A percentile compares a stretch with the other conserved stretches of the same genome.
These are phyloP conservation scores for Actinemys pallida DNA, from an alignment of 2,113 vertebrate genomes.

Conservation along the genomic window DNA sequence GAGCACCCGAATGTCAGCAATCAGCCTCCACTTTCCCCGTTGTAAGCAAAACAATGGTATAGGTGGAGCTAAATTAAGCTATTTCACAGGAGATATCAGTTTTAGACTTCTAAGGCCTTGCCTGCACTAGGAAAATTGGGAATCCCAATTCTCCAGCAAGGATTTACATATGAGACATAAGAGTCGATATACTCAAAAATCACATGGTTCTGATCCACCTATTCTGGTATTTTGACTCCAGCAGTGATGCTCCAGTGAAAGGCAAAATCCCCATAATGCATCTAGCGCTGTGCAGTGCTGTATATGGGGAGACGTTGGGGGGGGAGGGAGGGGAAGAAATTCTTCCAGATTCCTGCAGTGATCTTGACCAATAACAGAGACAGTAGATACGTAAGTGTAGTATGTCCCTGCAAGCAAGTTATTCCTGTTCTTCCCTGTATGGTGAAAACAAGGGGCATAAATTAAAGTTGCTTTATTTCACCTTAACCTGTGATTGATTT, in stretches of 20 bases:
- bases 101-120: not conserved
- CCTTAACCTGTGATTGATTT: not conserved
- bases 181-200: not conserved
- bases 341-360: not conserved
- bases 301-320: not conserved
- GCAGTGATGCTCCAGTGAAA: not conserved
- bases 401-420: not conserved
- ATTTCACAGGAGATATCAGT: not conserved
- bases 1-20: no score
- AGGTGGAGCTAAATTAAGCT: not conserved
- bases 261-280: not conserved
- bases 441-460: not conserved
- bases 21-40: not conserved
- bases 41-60: not conserved
- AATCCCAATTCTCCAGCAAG: rapidly evolving
- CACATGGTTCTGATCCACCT: rapidly evolving
- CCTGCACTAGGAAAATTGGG: not conserved
- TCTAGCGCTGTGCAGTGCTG: not conserved
- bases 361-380: not conserved
- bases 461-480: not conserved
- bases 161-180: not conserved
- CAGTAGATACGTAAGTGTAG: not conserved
- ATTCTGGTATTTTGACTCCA: not conserved
- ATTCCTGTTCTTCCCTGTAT: not conserved
- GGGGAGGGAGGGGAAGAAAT: not conserved